Evolutionary conservation across 2,888 invertebrate genomes (phyloP).

Genomic region (Tuberolachnus salignus): DNA sequence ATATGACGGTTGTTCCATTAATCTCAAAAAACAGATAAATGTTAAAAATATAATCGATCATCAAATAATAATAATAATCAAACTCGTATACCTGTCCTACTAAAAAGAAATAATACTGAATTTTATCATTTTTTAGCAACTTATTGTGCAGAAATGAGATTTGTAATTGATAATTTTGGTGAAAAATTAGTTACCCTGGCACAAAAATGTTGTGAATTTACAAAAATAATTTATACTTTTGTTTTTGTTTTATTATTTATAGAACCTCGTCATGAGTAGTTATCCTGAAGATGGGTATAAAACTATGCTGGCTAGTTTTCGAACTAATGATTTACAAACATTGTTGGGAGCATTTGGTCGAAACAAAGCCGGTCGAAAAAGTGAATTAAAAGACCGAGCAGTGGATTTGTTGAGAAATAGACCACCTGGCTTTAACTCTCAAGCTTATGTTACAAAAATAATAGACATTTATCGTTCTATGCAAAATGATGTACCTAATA

Average conservation of each 20-base stretch:
- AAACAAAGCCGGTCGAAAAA: constrained; percentile 80
- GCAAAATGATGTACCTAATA: background rate
- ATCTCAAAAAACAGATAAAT: too few relatives aligned
- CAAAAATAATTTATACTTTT: background rate
- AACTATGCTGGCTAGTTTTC: constrained; percentile 71
- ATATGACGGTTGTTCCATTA: too few relatives aligned
- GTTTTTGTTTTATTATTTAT: constrained; percentile 6
- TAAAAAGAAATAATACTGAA: too few relatives aligned
- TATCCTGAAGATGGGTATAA: constrained; percentile 12
- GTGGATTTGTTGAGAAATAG: constrained; percentile 73
- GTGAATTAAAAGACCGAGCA: constrained; percentile 77
- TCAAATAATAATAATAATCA: too few relatives aligned
- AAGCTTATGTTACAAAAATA: constrained; percentile 63
- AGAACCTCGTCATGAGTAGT: constrained; percentile 2
- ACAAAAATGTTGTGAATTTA: background rate
- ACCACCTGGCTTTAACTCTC: constrained; percentile 69
- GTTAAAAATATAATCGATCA: too few relatives aligned
- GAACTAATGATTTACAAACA: constrained; percentile 84
- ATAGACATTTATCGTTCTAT: constrained; percentile 23
- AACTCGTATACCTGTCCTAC: too few relatives aligned
- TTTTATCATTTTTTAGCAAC: too few relatives aligned
- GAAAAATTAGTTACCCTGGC: too few relatives aligned
- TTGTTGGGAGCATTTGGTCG: constrained; percentile 79
- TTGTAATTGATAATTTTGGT: too few relatives aligned
- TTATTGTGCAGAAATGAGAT: too few relatives aligned